These are phyloP conservation scores for Belonocnema kinseyi DNA, from an alignment of 1,140 invertebrate genomes.

Conservation along the genomic window DNA sequence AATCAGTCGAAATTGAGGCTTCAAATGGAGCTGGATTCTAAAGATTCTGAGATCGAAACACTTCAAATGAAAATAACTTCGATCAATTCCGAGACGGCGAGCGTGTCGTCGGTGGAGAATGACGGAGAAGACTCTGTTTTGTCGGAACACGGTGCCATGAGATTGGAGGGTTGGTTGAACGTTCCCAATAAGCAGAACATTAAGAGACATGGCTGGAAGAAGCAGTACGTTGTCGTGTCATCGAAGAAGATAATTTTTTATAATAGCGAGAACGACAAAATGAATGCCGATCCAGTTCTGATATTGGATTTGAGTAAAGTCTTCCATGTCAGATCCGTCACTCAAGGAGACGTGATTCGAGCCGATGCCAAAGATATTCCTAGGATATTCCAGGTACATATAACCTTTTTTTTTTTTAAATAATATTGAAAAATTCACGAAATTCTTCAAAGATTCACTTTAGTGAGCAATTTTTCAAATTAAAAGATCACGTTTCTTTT, in stretches of 20 bases:
- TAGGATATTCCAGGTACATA: slow-evolving; percentile 95
- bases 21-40: slow-evolving; percentile 97
- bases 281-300: slow-evolving; percentile 95
- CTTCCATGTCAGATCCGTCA: slow-evolving; percentile 98
- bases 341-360: slow-evolving; percentile 98
- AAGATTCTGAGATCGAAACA: slow-evolving; percentile 96
- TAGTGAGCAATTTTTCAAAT: background rate
- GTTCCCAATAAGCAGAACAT: slow-evolving; percentile 98
- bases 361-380: slow-evolving; percentile 99
- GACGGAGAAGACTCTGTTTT: slow-evolving; percentile 87
- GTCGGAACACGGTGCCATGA: slow-evolving; percentile 71
- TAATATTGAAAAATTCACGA: too few species aligned
- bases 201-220: slow-evolving; percentile 95
- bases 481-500: background rate
- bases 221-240: slow-evolving; percentile 97
- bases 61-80: slow-evolving; percentile 88
- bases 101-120: slow-evolving; percentile 91
- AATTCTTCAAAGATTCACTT: too few species aligned
- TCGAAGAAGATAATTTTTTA: slow-evolving; percentile 99
- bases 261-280: slow-evolving; percentile 95
- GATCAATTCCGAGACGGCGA: slow-evolving; percentile 90
- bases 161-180: slow-evolving; percentile 95
- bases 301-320: slow-evolving; percentile 98
- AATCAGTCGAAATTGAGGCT: slow-evolving; percentile 82
- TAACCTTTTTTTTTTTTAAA: too few species aligned